Evolutionary conservation across 2,113 vertebrate genomes (phyloP), one percentile per base, ranked within the genome.

Genomic region (Elephantulus edwardii): DNA sequence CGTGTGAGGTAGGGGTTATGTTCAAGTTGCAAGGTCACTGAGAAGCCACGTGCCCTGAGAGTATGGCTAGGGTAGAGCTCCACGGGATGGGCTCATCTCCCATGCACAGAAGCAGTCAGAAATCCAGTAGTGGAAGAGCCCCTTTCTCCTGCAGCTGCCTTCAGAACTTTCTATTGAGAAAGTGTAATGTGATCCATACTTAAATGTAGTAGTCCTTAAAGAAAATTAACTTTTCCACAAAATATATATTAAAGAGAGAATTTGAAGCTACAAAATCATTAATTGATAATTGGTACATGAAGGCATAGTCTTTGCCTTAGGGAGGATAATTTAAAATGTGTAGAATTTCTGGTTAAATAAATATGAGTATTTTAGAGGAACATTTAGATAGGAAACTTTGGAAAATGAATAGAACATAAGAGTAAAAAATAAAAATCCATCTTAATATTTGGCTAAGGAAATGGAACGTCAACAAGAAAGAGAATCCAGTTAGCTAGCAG

Each of bases 331-430:
- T 56, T 75, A 22, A 82, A 72, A 74, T 35, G 8, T 58, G 7
- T 38, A 60, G 10, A 78, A 74, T 86, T 80, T 54, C 2, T 30
- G 26, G 14, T 90, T 56, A 64, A 80, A 48, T 89, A 89, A 84
- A 89, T 89, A 28, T 46, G 8, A 44, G 30, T 10, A 42, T 48
- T 44, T 8, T 6, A 79, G 56, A 92, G 10, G 6, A 35, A 6
- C 19, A 35, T 79, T 20, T 74, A 33, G 11, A 3, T 4, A 83
- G 20, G 14, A 88, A 48, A 7, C 1, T 38, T 75, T 72, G 4
- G 35, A 40, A 86, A 8, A 82, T 42, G 26, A 10, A 56, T 12
- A 28, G 42, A 77, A 28, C 0, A 17, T 2, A 74, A 58, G 1
- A 42, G 22, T n/a, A 11, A 4, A 6, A 38, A 86, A 46, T 87